phyloP scores from a whole-genome alignment of 2,797 vertebrate species.

The Salmo trutta region DNA sequence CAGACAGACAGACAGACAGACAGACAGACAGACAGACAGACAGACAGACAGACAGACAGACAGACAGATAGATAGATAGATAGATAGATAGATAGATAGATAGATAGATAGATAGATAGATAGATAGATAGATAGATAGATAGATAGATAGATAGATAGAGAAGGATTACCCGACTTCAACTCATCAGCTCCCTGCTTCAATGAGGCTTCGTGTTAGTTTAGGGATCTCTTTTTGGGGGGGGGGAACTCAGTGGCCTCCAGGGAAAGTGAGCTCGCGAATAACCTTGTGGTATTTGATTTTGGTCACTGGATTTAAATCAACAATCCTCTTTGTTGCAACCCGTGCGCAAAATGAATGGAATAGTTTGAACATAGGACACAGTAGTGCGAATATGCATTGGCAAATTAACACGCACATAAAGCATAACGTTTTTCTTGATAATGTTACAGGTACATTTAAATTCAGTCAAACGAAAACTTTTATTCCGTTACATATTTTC shows the following conservation, averaged over 20 bases:
- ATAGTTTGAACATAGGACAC: neutral
- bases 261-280: neutral
- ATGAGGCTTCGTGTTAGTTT: neutral
- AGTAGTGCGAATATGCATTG: neutral
- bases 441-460: neutral
- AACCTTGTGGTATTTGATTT: neutral
- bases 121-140: no score
- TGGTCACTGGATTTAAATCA: neutral
- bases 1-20: no score
- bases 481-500: neutral
- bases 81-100: no score
- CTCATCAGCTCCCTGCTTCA: neutral
- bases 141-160: no score
- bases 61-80: no score
- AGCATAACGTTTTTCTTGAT: neutral
- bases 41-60: no score
- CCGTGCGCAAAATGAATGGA: neutral
- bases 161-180: no score
- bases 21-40: no score
- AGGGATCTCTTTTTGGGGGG: neutral
- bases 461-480: neutral
- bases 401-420: neutral
- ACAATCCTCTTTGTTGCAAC: slow-evolving; percentile 5
- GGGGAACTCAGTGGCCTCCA: neutral
- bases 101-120: no score